phyloP scores from a whole-genome alignment of 2,113 vertebrate species.

The Chauna torquata region DNA sequence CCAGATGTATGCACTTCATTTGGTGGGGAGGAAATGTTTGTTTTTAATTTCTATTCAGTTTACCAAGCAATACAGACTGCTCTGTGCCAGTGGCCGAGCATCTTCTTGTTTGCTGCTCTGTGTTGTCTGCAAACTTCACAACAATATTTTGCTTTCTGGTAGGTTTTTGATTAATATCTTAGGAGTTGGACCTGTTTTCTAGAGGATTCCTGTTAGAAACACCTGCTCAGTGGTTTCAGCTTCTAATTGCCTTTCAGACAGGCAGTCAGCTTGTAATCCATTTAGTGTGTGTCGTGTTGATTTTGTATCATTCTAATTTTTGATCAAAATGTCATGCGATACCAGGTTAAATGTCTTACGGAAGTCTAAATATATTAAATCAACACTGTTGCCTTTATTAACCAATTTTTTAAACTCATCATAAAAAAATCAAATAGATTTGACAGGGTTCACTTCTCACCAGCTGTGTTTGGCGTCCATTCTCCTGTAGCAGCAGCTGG shows the following conservation, averaged over 20 bases:
- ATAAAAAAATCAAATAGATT: neutral
- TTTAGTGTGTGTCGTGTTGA: neutral
- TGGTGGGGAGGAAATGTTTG: neutral
- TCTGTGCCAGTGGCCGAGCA: neutral
- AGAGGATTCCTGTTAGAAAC: neutral
- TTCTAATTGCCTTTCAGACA: neutral
- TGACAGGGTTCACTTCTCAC: neutral
- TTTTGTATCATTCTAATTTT: neutral
- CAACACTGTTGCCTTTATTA: neutral
- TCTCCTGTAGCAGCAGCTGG: fast-evolving
- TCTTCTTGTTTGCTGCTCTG: fast-evolving
- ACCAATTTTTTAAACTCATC: neutral
- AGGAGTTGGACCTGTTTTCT: neutral
- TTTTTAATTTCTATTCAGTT: neutral
- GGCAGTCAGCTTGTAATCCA: neutral
- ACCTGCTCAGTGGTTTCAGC: neutral
- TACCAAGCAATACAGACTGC: fast-evolving
- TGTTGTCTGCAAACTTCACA: fast-evolving
- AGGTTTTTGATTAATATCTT: neutral
- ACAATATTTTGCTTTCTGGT: fast-evolving
- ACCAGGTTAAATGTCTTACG: neutral
- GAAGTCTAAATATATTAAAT: neutral
- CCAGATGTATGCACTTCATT: fast-evolving
- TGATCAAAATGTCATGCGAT: neutral
- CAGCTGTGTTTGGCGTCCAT: fast-evolving